Evolutionary conservation across 2,888 invertebrate species (phyloP), one percentile per base, ranked within the genome.

Genomic region (Galeruca laticollis): DNA sequence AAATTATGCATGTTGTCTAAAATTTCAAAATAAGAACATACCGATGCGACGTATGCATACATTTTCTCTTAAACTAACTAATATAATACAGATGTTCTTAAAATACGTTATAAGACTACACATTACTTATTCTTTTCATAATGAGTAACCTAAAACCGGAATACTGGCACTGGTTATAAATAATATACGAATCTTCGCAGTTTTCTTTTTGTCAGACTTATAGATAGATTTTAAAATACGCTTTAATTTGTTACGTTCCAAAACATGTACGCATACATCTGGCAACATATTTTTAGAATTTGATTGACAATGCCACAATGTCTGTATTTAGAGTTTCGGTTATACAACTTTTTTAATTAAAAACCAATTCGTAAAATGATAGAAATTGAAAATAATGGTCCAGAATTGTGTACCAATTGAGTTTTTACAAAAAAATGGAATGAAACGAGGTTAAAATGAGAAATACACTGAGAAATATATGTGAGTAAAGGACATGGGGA

Each of bases 221-320:
- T 11, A 13, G 52, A 26, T 26, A 52, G 26, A 52, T 52, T 47
- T 18, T 47, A 47, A 47, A 47, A 47, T 47, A 18, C 47, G 47
- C 9, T 57, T 57, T 11, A 57, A 57, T 33, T 57, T 57, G 56
- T 56, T 56, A 2, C 56, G 56, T 35, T 57, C 56, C 56, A 70
- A 70, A 59, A 61, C 20, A 54, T 62, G 56, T 61, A 70, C 47
- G n/a, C 43, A 35, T 54, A 70, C 70, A 68, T 67, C 67, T 68
- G 63, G 62, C 61, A 15, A 6, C 13, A 37, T 70, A 70, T 70
- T 70, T 70, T 60, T 70, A 70, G 70, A 68, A 57, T 35, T 35
- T 52, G 67, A 67, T 60, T 63, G 70, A 70, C 67, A 70, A 37
- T 33, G 51, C 67, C 60, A 70, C 67, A 67, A 68, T 70, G 67